Evolutionary conservation across 2,113 vertebrate genomes (phyloP).

Genomic region (Clarias macrocephalus): DNA sequence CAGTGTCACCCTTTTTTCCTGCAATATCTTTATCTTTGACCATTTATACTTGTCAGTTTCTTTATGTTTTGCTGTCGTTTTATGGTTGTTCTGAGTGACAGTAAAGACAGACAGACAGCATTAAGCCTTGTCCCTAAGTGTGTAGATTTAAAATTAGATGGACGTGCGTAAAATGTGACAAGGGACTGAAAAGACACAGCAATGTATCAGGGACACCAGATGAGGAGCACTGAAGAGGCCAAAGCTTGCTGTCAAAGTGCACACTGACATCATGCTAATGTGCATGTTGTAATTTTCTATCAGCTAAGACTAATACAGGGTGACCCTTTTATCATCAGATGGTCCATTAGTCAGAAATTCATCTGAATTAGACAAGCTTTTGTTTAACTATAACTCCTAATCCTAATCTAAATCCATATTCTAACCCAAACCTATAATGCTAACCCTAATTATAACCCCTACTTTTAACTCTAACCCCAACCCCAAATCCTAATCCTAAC

Average conservation of each 20-base stretch:
- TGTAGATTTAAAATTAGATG: background rate
- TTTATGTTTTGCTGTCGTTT: background rate
- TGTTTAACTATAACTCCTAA: too few species aligned
- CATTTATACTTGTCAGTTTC: conserved; percentile 23
- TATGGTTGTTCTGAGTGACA: conserved; percentile 3
- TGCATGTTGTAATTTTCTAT: background rate
- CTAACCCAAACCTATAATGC: too few species aligned
- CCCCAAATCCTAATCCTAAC: too few species aligned
- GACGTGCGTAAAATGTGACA: conserved; percentile 11
- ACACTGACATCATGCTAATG: background rate
- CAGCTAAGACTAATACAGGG: background rate
- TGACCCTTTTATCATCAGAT: too few species aligned
- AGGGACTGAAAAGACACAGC: background rate
- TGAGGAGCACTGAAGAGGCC: background rate
- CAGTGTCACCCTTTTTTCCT: background rate
- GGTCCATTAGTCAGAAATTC: too few species aligned
- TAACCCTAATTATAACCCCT: too few species aligned
- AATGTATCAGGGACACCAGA: background rate
- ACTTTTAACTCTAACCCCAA: too few species aligned
- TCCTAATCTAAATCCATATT: too few species aligned
- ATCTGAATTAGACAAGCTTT: too few species aligned
- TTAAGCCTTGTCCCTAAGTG: conserved; percentile 12
- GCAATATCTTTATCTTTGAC: conserved; percentile 1
- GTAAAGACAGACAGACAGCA: background rate
- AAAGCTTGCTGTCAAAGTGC: background rate